Base-by-base conservation (phyloP, 2,888 invertebrate genomes). In the Conchocele bisecta region DNA sequence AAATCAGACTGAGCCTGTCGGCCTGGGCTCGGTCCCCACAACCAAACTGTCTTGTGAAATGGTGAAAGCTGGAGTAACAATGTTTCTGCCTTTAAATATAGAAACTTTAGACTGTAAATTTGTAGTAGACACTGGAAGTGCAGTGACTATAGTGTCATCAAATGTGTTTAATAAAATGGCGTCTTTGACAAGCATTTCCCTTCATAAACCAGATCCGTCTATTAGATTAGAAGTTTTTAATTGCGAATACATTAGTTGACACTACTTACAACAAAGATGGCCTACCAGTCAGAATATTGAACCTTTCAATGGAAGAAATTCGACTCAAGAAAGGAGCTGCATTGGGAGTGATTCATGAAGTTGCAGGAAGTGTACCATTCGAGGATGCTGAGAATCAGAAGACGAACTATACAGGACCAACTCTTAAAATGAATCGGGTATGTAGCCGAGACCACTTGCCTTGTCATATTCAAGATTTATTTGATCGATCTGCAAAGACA, bases 21-120 rank as follows among this genome's bases (percentile, higher is more conserved):
- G 72, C 67, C 72, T 50, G 22, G 61, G 37, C 17, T 63, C 56
- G 51, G 67, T 72, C n/a, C n/a, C n/a, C n/a, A n/a, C n/a, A n/a
- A n/a, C n/a, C 72, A 28, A 37, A 39, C n/a, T 29, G n/a, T 4
- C 29, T 37, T 29, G 2, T 46, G 22, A 20, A 11, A 46, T 13
- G 24, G 5, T 46, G 28, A 46, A 28, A 46, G 28, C 46, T 20
- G 46, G 46, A 9, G 24, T 46, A 26, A 46, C 46, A 3, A 46
- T 46, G 46, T 46, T 46, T n/a, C 24, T 46, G 5, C 46, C 46
- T 15, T 9, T 46, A 15, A 46, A 46, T 6, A 46, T 46, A 26
- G 13, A 7, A 13, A 26, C 46, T 7, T 4, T 26, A 15, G 20
- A 46, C 28, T 20, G 5, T 48, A 24, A 35, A n/a, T 42, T 57